phyloP scores from a whole-genome alignment of 2,797 vertebrate genomes.

The Sylvilagus floridanus region DNA sequence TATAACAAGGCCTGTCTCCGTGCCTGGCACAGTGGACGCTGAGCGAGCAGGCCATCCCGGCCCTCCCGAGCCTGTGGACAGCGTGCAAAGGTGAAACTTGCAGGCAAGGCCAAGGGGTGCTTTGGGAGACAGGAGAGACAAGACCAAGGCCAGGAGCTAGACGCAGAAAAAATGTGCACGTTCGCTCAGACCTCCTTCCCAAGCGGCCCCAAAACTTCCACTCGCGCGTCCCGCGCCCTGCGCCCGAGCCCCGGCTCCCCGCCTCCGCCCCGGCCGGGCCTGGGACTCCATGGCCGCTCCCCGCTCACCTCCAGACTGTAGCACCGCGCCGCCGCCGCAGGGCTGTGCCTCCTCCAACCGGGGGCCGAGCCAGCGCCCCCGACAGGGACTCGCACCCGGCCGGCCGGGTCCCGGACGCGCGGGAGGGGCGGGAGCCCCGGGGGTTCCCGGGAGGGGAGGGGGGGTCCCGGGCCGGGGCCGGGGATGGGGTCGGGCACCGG shows the following conservation, averaged over 20 bases:
- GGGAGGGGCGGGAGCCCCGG: not conserved
- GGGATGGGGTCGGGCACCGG: conserved; percentile 57
- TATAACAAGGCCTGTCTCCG: not conserved
- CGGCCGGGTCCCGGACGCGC: conserved; percentile 45
- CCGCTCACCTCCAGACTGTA: conserved; percentile 71
- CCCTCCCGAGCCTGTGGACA: not conserved
- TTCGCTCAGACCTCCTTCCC: not conserved
- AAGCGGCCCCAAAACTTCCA: not conserved
- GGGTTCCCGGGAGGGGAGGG: not conserved
- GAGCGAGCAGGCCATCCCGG: not conserved
- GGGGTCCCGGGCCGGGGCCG: not conserved
- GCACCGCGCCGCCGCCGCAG: not conserved
- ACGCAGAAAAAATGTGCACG: not conserved
- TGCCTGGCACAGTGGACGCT: not conserved
- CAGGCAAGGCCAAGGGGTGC: not conserved
- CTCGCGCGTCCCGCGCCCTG: not conserved
- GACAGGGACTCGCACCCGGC: conserved; percentile 30
- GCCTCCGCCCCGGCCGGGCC: not conserved
- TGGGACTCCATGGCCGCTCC: not conserved
- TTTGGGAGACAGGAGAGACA: not conserved
- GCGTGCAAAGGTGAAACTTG: not conserved
- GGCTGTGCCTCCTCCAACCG: conserved; percentile 29
- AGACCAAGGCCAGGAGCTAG: not conserved
- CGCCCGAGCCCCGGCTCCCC: not conserved
- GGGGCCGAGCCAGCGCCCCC: conserved; percentile 44